Base-by-base conservation (phyloP, 2,113 vertebrate genomes). In the mouse (Mus musculus) region DNA sequence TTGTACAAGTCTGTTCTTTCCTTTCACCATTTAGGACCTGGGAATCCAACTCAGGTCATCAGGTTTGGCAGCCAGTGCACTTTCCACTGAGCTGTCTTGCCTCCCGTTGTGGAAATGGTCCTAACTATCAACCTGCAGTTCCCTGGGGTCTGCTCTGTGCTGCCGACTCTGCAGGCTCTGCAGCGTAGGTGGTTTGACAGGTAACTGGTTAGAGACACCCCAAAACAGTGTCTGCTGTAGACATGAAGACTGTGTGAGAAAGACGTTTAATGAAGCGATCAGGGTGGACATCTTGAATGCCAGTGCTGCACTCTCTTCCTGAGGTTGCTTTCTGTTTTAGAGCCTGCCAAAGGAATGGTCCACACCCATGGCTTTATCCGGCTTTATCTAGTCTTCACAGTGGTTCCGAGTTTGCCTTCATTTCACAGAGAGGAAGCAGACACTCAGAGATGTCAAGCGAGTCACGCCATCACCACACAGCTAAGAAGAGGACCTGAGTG, bases 341-440 rank as follows among this genome's bases (percentile, higher is more conserved):
- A 73, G 4, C 5, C 42, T 72, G 1, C 65, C 49, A 19, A 3
- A 30, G 33, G 3, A 19, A 4, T 1, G 36, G 17, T 56, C 92
- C 4, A 22, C 16, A 22, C 0, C 3, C 49, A 2, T 9, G 0
- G 0, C 11, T 67, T 28, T 19, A 7, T 11, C 54, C 7, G 0
- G 0, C 11, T 67, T 33, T 14, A 7, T 14, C 54, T 17, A 3
- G 33, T 76, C 59, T 82, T 89, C 78, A 28, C 12, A 22, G 59
- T 13, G 49, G 72, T 0, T 0, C 56, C n/a, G 3, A 1, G 24
- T 22, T 52, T 14, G 39, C n/a, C 3, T 65, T 33, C 61, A n/a
- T 61, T 91, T 42, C 71, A 86, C 39, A 93, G 46, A 0, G 49
- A 95, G 36, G 36, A 54, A 28, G 63, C 10, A 75, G 89, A 76